Evolutionary conservation across 2,113 vertebrate species (phyloP), one percentile per base, ranked within the genome.

Genomic region (Progne subis): DNA sequence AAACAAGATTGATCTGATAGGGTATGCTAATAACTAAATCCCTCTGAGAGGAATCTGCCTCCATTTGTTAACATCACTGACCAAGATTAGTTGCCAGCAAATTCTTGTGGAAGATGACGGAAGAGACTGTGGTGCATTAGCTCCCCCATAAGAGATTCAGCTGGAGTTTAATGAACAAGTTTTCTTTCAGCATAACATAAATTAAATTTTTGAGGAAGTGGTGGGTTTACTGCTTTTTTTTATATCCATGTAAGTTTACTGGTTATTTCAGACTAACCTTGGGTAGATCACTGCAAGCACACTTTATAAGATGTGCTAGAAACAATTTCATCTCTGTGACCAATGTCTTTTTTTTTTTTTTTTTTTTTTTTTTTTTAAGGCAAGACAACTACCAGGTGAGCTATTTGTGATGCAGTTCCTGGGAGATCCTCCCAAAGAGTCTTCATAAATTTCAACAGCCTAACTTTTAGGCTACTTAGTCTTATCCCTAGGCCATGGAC

Each of bases 1-100:
- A 67, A 93, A 93, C 55, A 93, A 94, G 78, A 82, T 39, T 88
- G 67, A 92, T 90, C 59, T 93, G 85, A 86, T 86, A 59, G 85
- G 14, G 20, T 74, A 90, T 77, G 57, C 43, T 93, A 85, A 90
- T 86, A 91, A 47, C 79, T 70, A 81, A 76, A 87, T 78, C 71
- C 75, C 63, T 92, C 50, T 44, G 71, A 93, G 92, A 85, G 50
- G 26, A 88, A 44, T 74, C 89, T 92, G 93, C 68, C 59, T 92
- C 23, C 67, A 26, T 83, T 85, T 74, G 78, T 94, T 93, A 90
- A 82, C 67, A 59, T 69, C 5, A 9, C 68, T 77, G 71, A 90
- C 85, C 90, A 93, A 80, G 78, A 90, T 82, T 19, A 67, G 53
- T 46, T 82, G 55, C 78, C 86, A 92, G 67, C 23, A 90, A 55